Conservation (phyloP, 2,888 invertebrate genomes). For the Nemapogon koenigi region DNA sequence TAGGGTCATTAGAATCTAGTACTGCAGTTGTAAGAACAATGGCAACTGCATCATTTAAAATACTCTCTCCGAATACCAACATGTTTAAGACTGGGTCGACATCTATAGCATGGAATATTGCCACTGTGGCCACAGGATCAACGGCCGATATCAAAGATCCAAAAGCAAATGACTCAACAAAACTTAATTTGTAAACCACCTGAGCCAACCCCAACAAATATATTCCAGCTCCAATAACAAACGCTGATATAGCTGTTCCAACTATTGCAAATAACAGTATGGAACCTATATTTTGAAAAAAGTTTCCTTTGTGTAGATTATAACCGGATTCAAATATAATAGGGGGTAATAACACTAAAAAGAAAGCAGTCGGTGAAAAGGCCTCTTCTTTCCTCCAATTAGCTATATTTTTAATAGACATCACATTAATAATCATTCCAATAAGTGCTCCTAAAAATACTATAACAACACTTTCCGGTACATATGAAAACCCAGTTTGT, state of each 20-base stretch:
- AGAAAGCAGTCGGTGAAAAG: constrained; percentile 98
- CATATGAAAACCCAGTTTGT: constrained; percentile 93
- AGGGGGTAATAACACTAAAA: constrained; percentile 93
- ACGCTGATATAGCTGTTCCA: constrained; percentile 96
- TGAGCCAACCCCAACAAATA: constrained; percentile 92
- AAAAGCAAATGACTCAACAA: constrained; percentile 98
- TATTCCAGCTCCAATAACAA: constrained; percentile 95
- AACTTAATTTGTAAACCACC: constrained; percentile 89
- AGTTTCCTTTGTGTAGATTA: constrained; percentile 96
- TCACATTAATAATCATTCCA: constrained; percentile 87
- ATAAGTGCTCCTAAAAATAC: constrained; percentile 94
- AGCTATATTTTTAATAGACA: constrained; percentile 87
- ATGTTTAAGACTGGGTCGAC: constrained; percentile 98
- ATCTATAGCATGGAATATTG: constrained; percentile 97
- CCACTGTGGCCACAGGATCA: constrained; percentile 98
- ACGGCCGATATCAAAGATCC: constrained; percentile 98
- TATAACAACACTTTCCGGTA: constrained; percentile 97
- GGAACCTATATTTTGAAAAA: constrained; percentile 98
- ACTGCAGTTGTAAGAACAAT: constrained; percentile 96
- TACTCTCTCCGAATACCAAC: constrained; percentile 96
- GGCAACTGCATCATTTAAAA: constrained; percentile 97
- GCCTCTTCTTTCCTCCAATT: constrained; percentile 98
- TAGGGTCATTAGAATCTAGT: constrained; percentile 68
- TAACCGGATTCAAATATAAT: constrained; percentile 99
- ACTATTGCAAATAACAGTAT: constrained; percentile 97